A percentile compares a stretch with the other conserved stretches of the same genome.
Evolutionary conservation across 2,888 invertebrate genomes (phyloP).

Genomic region (Peribatodes rhomboidaria): DNA sequence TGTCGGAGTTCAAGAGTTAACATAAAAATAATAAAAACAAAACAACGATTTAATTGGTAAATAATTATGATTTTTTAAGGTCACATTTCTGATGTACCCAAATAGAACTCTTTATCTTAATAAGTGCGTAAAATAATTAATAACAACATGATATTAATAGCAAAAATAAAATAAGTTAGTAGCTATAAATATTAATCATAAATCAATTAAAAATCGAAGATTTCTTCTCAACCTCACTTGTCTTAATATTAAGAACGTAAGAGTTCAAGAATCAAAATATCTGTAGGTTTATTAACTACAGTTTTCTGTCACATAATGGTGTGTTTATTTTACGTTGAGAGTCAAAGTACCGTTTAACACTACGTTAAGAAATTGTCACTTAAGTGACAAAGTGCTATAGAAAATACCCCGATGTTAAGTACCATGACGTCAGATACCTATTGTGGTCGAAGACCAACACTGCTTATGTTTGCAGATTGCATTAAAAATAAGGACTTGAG

Average conservation of each 20-base stretch:
- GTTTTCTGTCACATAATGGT: background rate
- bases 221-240: no score
- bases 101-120: no score
- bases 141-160: background rate
- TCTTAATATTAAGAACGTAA: no score
- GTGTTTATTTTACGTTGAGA: background rate
- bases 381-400: conserved; percentile 20
- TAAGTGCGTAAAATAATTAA: background rate
- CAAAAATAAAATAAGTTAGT: background rate
- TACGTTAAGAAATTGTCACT: conserved; percentile 13
- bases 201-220: no score
- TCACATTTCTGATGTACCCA: no score
- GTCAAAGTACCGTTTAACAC: conserved; percentile 14
- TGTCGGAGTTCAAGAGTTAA: no score
- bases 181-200: background rate
- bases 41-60: no score
- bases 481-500: conserved; percentile 8
- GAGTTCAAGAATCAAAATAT: no score
- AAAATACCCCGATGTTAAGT: conserved; percentile 7
- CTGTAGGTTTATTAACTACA: background rate
- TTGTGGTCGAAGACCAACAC: conserved; percentile 13
- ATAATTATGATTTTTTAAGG: no score
- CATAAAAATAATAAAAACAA: no score
- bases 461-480: background rate
- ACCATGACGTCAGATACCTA: conserved; percentile 17